Evolutionary conservation across 2,113 vertebrate species (phyloP).

Genomic region (Rousettus leschenaultii): DNA sequence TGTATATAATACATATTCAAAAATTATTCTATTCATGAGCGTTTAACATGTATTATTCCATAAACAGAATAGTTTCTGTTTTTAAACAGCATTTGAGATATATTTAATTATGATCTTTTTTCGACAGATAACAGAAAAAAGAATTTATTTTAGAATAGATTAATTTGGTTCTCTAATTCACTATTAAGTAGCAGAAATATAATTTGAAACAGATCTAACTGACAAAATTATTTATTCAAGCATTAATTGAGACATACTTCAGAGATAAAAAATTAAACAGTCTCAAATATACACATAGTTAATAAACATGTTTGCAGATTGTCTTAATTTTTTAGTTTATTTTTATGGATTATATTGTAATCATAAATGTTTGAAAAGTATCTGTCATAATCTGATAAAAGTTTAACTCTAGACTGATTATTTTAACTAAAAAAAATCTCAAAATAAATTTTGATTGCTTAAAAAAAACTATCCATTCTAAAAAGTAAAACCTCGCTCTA

Average conservation of each 20-base stretch:
- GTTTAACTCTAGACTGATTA: neutral
- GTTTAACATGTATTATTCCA: neutral
- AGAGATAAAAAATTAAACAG: neutral
- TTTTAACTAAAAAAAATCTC: neutral
- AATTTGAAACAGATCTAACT: neutral
- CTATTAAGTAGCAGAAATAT: neutral
- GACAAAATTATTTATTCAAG: neutral
- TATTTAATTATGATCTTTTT: neutral
- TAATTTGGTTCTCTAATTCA: neutral
- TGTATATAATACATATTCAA: neutral
- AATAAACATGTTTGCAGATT: neutral
- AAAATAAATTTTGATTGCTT: neutral
- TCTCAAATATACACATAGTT: neutral
- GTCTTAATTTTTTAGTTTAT: neutral
- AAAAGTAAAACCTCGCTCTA: neutral
- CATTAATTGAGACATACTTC: neutral
- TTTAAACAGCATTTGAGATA: neutral
- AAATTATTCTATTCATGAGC: neutral
- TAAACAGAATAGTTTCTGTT: neutral
- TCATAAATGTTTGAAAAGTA: neutral
- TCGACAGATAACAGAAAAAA: neutral
- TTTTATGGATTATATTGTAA: neutral
- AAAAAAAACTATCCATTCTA: neutral
- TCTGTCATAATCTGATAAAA: neutral
- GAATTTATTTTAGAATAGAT: neutral